phyloP scores from a whole-genome alignment of 2,888 invertebrate genomes.

The Sphaeridia pumilis region DNA sequence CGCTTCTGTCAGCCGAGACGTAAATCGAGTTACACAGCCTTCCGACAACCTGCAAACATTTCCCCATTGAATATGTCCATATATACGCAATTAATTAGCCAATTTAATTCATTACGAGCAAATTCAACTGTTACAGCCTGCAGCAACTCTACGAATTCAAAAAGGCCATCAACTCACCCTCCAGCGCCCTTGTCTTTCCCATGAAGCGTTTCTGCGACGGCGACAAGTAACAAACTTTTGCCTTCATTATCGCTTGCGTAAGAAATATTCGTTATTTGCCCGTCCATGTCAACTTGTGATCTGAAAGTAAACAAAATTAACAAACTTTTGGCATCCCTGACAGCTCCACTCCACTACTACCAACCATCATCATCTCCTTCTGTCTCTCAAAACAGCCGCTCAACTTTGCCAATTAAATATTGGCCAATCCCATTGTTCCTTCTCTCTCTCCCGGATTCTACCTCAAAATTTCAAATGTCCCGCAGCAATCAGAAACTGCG shows the following conservation, averaged over 20 bases:
- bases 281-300: slow-evolving; percentile 29
- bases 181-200: neutral
- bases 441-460: too few species aligned
- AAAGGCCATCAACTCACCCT: slow-evolving; percentile 1
- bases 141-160: neutral
- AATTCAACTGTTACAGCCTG: neutral
- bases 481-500: too few species aligned
- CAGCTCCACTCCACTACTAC: too few species aligned
- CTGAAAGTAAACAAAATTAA: slow-evolving; percentile 16
- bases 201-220: slow-evolving; percentile 11
- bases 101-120: too few species aligned
- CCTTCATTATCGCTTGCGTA: slow-evolving; percentile 35
- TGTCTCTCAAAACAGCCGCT: too few species aligned
- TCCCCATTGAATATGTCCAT: too few species aligned
- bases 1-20: slow-evolving; percentile 7
- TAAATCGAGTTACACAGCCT: slow-evolving; percentile 1
- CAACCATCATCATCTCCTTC: too few species aligned
- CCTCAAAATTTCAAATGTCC: too few species aligned
- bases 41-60: slow-evolving; percentile 2
- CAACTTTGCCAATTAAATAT: too few species aligned
- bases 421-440: too few species aligned
- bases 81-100: too few species aligned
- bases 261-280: slow-evolving; percentile 27
- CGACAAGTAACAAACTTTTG: slow-evolving; percentile 28
- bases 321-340: too few species aligned